These are phyloP conservation scores for Charina bottae DNA, from an alignment of 2,113 vertebrate species.

Conservation along the genomic window DNA sequence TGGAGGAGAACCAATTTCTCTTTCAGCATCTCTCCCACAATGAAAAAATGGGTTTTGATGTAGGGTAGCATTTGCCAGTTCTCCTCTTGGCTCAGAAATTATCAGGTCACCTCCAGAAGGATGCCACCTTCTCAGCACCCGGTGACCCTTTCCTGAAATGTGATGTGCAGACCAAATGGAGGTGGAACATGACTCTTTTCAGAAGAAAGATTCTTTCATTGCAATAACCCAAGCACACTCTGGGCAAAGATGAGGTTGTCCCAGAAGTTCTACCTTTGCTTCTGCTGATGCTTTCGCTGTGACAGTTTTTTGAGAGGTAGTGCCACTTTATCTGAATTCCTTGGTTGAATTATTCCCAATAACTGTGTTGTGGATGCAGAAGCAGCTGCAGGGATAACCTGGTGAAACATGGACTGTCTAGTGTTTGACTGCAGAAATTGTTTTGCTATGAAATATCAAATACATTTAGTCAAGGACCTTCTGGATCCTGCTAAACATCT, in stretches of 20 bases:
- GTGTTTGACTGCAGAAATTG: not conserved
- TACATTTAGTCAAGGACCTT: not conserved
- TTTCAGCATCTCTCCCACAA: too few relatives aligned
- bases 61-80: constrained; percentile 80
- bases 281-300: not conserved
- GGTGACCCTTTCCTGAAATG: not conserved
- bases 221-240: not conserved
- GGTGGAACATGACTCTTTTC: not conserved
- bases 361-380: not conserved
- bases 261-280: not conserved
- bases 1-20: not conserved
- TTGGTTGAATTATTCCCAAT: not conserved
- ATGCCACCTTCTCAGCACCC: constrained; percentile 21
- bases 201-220: not conserved
- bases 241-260: not conserved
- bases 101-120: constrained; percentile 70
- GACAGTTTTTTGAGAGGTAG: not conserved
- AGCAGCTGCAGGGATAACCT: not conserved
- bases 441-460: not conserved
- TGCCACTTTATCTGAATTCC: not conserved
- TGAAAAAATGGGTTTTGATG: constrained; percentile 61
- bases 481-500: not conserved
- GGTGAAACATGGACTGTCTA: not conserved
- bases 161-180: not conserved
- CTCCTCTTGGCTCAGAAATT: constrained; percentile 67